Evolutionary conservation across 1,140 invertebrate genomes (phyloP).

Genomic region (Acyrthosiphon pisum): DNA sequence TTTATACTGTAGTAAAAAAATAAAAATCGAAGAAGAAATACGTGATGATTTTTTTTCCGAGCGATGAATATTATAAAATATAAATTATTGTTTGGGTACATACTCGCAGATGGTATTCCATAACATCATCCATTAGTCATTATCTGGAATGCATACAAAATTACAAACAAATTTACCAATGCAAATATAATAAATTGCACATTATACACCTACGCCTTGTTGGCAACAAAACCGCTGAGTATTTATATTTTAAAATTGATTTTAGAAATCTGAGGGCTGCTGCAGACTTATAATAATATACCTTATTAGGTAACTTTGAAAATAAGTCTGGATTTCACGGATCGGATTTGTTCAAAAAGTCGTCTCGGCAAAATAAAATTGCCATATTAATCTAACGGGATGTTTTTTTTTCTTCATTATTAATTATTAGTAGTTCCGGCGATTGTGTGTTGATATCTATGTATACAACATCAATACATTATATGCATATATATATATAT

Average conservation of each 20-base stretch:
- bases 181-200: not conserved
- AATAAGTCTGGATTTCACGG: not conserved
- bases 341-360: not conserved
- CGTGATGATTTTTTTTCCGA: not conserved
- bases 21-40: not conserved
- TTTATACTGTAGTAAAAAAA: not conserved
- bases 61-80: not conserved
- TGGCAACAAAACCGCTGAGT: not conserved
- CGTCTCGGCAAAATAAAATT: not conserved
- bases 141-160: not conserved
- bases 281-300: not conserved
- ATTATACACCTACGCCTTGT: not conserved
- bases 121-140: not conserved
- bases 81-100: not conserved
- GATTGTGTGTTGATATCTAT: not conserved
- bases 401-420: not conserved
- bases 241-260: not conserved
- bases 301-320: not conserved
- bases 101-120: not conserved
- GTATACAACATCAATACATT: not conserved
- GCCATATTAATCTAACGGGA: slow-evolving; percentile 23
- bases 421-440: slow-evolving; percentile 39
- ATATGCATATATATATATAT: not conserved
- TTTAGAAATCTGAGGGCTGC: not conserved
- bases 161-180: not conserved